Evolutionary conservation across 2,797 vertebrate genomes (phyloP), one percentile per base, ranked within the genome.

Genomic region (Esox masquinongy): DNA sequence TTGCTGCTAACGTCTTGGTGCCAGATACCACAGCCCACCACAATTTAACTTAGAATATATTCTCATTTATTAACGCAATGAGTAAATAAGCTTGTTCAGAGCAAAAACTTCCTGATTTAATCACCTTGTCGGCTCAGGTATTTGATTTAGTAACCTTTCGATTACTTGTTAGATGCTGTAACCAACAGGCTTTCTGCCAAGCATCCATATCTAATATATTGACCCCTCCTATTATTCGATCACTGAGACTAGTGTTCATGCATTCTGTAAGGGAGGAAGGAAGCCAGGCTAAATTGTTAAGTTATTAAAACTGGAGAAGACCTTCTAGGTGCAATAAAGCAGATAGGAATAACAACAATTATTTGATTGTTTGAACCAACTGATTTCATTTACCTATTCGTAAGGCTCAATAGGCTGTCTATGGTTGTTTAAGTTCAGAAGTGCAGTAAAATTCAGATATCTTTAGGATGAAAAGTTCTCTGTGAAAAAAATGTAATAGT

Each of bases 401-500:
- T 64, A 43, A 11, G 22, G 24, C 19, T 12, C 24, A 73, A 77
- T 67, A 66, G 31, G 49, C 15, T 50, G 26, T 51, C 39, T 2
- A 68, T 26, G 50, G 74, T 17, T 29, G n/a, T n/a, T n/a, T n/a
- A 50, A 43, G 51, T 74, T 70, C 26, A 66, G 47, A 63, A 64
- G 26, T 72, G 34, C 68, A 31, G 68, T 75, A 71, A 78, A 73
- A 31, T 72, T 22, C 74, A 36, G 64, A 63, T 36, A 22, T 19
- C 47, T 72, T 69, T 47, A 64, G n/a, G 74, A 73, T 74, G 34
- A 36, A 70, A 77, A 22, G 75, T 50, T 50, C 71, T 83, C 70
- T 71, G 59, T 79, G 72, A 15, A 69, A 51, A 68, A 64, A 77
- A 68, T 71, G 64, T 74, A 73, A 82, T 80, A 63, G 34, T 24